Base-by-base conservation (phyloP, 2,797 vertebrate species). In the Okamejei kenojei region DNA sequence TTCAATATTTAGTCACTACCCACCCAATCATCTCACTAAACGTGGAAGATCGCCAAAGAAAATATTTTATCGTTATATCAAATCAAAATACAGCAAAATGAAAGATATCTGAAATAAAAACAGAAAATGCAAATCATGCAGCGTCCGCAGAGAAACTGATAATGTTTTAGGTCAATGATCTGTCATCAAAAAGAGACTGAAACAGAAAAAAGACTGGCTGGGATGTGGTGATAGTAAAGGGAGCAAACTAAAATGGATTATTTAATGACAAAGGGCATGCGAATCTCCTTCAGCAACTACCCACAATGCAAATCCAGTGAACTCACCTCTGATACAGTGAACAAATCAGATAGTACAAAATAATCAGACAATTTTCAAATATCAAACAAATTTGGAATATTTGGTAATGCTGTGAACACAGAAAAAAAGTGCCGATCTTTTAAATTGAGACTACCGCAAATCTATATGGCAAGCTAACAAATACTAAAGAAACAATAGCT, bases 351-450 rank as follows among this genome's bases (percentile, higher is more conserved):
- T 45, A 45, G 65, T 10, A 68, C 9, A 10, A 78, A 82, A 26
- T 10, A 26, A 45, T 1, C 81, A 82, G 9, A 82, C 54, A 4
- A 10, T 63, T 86, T 13, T 15, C 63, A 35, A 17, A 63, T n/a
- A 29, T 86, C 58, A 8, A 86, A 63, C 32, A 21, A 32, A 63
- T n/a, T 3, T 29, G 82, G 29, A 15, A 63, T 32, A 32, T n/a
- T 32, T 82, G 26, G 58, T n/a, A n/a, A 15, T 86, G 21, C 38
- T 81, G 23, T 81, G 80, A 15, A 61, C 8, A 13, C 3, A n/a
- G 7, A n/a, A 86, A 61, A 63, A 29, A 26, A 17, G 1, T 94
- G 93, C 93, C 90, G 45, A 93, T 94, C 94, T 93, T 94, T 94
- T 94, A 63, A 29, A 15, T 86, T 86, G 58, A 86, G 29, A 86